A percentile compares a stretch with the other conserved stretches of the same genome.
Conservation (phyloP, 2,113 vertebrate genomes). For the Beaufortia kweichowensis region DNA sequence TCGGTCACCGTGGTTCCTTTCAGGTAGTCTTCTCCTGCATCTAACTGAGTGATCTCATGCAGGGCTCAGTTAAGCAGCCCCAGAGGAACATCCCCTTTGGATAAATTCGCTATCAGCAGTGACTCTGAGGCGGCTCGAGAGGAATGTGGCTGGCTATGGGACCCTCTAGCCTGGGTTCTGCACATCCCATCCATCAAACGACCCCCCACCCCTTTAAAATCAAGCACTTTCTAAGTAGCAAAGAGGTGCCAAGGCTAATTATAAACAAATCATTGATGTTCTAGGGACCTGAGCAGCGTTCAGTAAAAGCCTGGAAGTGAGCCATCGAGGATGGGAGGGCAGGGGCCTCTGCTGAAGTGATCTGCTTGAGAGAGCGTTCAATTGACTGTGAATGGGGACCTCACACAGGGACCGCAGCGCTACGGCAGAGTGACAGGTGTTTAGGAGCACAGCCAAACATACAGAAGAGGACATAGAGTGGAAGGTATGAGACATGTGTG, state of each 20-base stretch:
- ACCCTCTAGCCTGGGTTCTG: conserved; percentile 47
- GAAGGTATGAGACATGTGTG: conserved; percentile 11
- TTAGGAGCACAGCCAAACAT: conserved; percentile 49
- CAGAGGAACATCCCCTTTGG: conserved; percentile 64
- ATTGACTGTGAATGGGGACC: conserved; percentile 71
- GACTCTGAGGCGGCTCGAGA: conserved; percentile 68
- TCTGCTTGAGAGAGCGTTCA: conserved; percentile 73
- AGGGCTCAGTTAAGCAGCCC: conserved; percentile 65
- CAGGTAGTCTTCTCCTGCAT: conserved; percentile 26
- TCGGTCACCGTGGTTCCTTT: conserved; percentile 27
- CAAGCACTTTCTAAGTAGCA: conserved; percentile 77
- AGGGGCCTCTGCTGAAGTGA: conserved; percentile 46
- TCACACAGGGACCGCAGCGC: conserved; percentile 55
- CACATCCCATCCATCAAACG: conserved; percentile 44
- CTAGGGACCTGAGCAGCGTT: conserved; percentile 58
- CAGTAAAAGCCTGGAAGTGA: conserved; percentile 42
- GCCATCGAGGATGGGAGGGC: conserved; percentile 13
- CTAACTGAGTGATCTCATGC: conserved; percentile 75
- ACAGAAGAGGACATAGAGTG: conserved; percentile 49
- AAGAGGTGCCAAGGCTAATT: conserved; percentile 80
- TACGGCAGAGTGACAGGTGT: conserved; percentile 60
- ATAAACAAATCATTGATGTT: conserved; percentile 80
- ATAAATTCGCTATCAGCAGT: conserved; percentile 72
- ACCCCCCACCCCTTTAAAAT: conserved; percentile 67
- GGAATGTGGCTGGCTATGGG: conserved; percentile 69